Conservation (phyloP, 2,888 invertebrate species). For the Micropterix aruncella region DNA sequence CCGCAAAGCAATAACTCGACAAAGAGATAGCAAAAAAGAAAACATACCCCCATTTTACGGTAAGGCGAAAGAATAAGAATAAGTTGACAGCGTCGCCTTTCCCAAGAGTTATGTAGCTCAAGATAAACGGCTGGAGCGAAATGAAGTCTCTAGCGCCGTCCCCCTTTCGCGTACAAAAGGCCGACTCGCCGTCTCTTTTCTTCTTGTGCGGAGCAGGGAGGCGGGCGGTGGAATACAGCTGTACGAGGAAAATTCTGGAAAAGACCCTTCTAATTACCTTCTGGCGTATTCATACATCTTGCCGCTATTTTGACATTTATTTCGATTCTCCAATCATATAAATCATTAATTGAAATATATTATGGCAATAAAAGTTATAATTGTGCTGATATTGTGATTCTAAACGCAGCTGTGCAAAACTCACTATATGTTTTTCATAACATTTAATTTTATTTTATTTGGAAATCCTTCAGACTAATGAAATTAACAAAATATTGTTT, state of each 20-base stretch:
- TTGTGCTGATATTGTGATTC: no score
- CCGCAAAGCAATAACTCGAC: not conserved
- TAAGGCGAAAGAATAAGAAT: constrained; percentile 42
- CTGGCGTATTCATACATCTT: no score
- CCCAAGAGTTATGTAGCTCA: constrained; percentile 50
- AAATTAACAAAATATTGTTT: no score
- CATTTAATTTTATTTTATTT: no score
- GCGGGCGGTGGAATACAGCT: not conserved
- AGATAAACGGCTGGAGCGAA: constrained; percentile 60
- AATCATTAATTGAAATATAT: no score
- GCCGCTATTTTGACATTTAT: no score
- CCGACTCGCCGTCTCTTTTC: constrained; percentile 1
- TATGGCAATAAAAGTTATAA: no score
- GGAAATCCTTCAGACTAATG: no score
- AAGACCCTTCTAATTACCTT: not conserved
- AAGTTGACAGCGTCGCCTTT: constrained; percentile 43
- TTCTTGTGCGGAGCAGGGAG: not conserved
- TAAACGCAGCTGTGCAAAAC: no score
- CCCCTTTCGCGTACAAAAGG: constrained; percentile 21
- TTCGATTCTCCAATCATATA: no score
- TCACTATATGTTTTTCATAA: no score
- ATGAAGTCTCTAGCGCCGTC: constrained; percentile 48
- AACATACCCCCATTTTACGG: constrained; percentile 34
- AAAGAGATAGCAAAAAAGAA: constrained; percentile 20
- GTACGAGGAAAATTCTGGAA: not conserved